Base-by-base conservation (phyloP, 2,113 vertebrate genomes). In the Gasterosteus nipponicus region DNA sequence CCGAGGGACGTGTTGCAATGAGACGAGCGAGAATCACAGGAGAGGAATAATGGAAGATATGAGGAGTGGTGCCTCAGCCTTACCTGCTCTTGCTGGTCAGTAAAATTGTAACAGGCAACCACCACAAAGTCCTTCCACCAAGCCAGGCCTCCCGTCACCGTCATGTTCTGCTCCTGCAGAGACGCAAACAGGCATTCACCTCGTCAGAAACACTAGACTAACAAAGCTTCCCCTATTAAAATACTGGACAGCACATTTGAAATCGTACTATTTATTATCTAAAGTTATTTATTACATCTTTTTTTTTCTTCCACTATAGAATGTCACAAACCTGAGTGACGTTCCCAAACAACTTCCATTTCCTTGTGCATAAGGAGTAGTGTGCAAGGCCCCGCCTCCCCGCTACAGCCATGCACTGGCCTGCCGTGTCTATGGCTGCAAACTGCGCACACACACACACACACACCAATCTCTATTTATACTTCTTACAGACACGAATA, bases 51-150 rank as follows among this genome's bases (percentile, higher is more conserved):
- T 44, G 1, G 5, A 60, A 19, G 9, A 31, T 4, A 29, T 2
- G 0, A 9, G 31, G 15, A 47, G 15, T 0, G 15, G 11, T 38
- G 18, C 3, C 26, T 65, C 12, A 2, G 57, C 51, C 75, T 92
- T 86, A 98, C 98, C 96, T 99, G 97, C 90, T 99, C 97, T 86
- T 98, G 97, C 73, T 82, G 96, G 85, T 99, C 97, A 80, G 91
- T 96, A 87, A 97, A 94, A 87, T 98, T 99, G 81, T 98, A 99
- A 95, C 98, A 99, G 29, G 97, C 97, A 88, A 97, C 94, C 77
- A 99, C 97, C 80, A 99, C 95, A 89, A 97, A 99, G 86, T 99
- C 96, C 51, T 97, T 97, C 98, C 98, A 99, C 97, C 98, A 99
- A 1, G 96, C 96, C 81, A 99, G 94, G 66, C 98, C 98, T 74